Evolutionary conservation across 2,888 invertebrate genomes (phyloP), one percentile per base, ranked within the genome.

Genomic region (Drosophila pseudotakahashii): DNA sequence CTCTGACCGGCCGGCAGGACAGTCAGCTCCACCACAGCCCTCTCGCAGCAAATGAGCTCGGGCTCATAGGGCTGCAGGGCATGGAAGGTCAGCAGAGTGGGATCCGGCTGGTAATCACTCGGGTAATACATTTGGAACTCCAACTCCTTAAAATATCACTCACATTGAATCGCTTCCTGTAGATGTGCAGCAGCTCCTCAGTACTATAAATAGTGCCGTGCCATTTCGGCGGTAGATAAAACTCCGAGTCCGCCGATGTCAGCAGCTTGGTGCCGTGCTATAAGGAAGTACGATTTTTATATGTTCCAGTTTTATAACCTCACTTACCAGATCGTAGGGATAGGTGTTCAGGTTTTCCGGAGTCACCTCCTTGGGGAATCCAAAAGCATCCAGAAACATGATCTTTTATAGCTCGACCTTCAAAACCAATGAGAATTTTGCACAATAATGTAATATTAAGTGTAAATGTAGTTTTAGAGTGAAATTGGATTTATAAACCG

Each of bases 171-270:
- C 79, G 77, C 47, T 61, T 60, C 7, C 60, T 64, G 44, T 81
- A 81, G 9, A 6, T 58, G 2, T 62, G 52, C 16, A 81, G 13
- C 3, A 83, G 2, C 1, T 66, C 68, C n/a, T 75, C 77, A 7
- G 77, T 77, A 45, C 81, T 77, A 11, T 81, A 81, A 30, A 81
- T 53, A 0, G 81, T 81, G 32, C 81, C 81, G 32, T 83, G 81
- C 81, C 81, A 81, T 5, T 57, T 44, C 0, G 79, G 73, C 0
- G 81, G 81, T 11, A 81, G 58, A 16, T 39, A 83, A 1, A 69
- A 19, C 51, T 83, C 81, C 0, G 19, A 1, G 5, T 81, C 81
- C 9, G 79, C 57, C 37, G 81, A 81, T 34, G 81, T 81, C 16
- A 81, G 51, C 42, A 81, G 50, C 75, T 69, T 81, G 1, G 70